Conservation (phyloP, 2,113 vertebrate species). For the Lethenteron reissneri region DNA sequence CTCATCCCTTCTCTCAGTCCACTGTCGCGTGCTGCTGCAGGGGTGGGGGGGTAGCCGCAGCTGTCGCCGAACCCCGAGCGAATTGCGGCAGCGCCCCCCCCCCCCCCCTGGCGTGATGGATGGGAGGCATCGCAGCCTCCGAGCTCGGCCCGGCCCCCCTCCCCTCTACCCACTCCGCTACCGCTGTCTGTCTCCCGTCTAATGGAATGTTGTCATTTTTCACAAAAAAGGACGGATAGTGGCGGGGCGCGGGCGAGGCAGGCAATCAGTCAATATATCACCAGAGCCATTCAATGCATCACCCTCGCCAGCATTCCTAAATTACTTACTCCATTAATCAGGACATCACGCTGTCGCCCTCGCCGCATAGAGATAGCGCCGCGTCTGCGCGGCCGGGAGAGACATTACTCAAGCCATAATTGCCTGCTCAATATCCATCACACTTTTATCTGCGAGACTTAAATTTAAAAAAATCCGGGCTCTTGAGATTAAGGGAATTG, state of each 20-base stretch:
- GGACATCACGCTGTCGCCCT: slow-evolving; percentile 1
- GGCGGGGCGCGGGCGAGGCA: not conserved
- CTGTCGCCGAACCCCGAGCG: too few species aligned
- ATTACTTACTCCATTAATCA: slow-evolving; percentile 5
- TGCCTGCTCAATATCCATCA: slow-evolving; percentile 2
- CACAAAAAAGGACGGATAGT: too few species aligned
- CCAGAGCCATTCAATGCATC: not conserved
- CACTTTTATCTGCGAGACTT: not conserved
- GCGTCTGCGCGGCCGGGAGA: not conserved
- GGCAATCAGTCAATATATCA: slow-evolving; percentile 4
- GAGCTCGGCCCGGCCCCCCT: too few species aligned
- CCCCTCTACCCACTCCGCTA: too few species aligned
- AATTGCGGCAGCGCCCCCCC: too few species aligned
- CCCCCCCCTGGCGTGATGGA: too few species aligned
- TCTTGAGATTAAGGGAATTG: not conserved
- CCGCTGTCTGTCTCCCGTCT: too few species aligned
- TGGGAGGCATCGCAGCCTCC: too few species aligned
- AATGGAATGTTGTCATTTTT: too few species aligned
- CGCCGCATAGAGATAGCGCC: not conserved
- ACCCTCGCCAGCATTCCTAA: slow-evolving; percentile 1
- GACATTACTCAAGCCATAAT: slow-evolving; percentile 3
- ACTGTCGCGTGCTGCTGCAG: too few species aligned
- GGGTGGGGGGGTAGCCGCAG: too few species aligned
- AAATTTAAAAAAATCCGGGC: not conserved
- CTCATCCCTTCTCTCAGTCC: too few species aligned